Conservation (phyloP, 2,888 invertebrate genomes). For the Dromius quadrimaculatus region DNA sequence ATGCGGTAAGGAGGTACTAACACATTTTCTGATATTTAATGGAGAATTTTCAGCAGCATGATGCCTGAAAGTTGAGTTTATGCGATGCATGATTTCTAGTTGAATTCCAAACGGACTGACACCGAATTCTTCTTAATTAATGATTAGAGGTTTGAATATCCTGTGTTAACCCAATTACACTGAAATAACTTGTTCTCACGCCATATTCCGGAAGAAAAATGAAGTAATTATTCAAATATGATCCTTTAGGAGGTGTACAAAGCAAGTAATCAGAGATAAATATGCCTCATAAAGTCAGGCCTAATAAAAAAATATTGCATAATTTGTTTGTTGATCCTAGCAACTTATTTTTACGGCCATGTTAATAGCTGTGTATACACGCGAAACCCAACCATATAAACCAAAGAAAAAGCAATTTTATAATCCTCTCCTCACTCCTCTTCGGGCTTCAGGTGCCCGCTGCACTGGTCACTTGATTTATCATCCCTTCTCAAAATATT, state of each 20-base stretch:
- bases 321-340: conserved; percentile 21
- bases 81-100: too few relatives aligned
- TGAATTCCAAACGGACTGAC: too few relatives aligned
- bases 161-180: too few relatives aligned
- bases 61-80: too few relatives aligned
- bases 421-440: conserved; percentile 3
- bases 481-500: conserved; percentile 22
- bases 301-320: conserved; percentile 24
- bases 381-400: background rate
- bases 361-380: conserved; percentile 12
- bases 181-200: too few relatives aligned
- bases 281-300: background rate
- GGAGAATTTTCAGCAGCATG: too few relatives aligned
- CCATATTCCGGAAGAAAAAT: too few relatives aligned
- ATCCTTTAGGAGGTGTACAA: background rate
- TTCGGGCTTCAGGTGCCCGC: conserved; percentile 11
- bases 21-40: too few relatives aligned
- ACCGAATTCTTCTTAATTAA: too few relatives aligned
- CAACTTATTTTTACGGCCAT: conserved; percentile 26
- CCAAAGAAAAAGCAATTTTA: conserved; percentile 27
- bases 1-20: too few relatives aligned
- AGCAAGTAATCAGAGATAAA: conserved; percentile 17
- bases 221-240: background rate
- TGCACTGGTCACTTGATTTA: conserved; percentile 17
- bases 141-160: too few relatives aligned